Percentiles rank a stretch among this genome's conserved stretches.
phyloP scores from a whole-genome alignment of 1,140 invertebrate genomes.

The Colletes gigas region DNA sequence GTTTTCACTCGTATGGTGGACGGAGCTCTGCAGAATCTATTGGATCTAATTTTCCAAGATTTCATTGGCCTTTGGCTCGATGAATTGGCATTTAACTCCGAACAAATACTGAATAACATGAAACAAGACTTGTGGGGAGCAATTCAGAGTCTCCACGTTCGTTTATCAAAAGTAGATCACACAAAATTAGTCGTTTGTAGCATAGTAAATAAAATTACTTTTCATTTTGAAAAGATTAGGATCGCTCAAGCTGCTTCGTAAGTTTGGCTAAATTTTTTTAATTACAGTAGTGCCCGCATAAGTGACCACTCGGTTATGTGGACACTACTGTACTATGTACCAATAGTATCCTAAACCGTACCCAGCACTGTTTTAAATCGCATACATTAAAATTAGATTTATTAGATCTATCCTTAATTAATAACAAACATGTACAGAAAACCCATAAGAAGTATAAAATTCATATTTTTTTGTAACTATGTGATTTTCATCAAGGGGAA shows the following conservation, averaged over 20 bases:
- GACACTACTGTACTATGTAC: background rate
- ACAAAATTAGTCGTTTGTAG: conserved; percentile 91
- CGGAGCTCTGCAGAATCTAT: conserved; percentile 89
- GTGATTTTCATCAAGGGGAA: conserved; percentile 9
- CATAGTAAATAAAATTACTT: conserved; percentile 89
- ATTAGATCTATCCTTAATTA: background rate
- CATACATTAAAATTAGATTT: background rate
- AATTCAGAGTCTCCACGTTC: conserved; percentile 88
- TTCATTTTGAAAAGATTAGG: conserved; percentile 93
- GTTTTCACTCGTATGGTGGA: conserved; percentile 91
- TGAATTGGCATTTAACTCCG: conserved; percentile 83
- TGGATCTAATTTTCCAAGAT: conserved; percentile 90
- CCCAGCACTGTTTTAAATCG: too few relatives aligned
- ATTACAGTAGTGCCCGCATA: too few relatives aligned
- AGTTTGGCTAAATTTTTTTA: conserved; percentile 71
- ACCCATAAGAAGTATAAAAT: background rate
- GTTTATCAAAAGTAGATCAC: conserved; percentile 88
- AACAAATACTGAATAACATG: conserved; percentile 83
- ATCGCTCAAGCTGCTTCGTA: conserved; percentile 88
- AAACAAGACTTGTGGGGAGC: conserved; percentile 92
- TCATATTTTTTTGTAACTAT: background rate
- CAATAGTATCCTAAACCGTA: background rate
- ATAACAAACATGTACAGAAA: background rate
- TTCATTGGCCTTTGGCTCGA: conserved; percentile 89
- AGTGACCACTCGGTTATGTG: too few relatives aligned